Conservation (phyloP, 1,140 invertebrate genomes). For the Telenomus remus region DNA sequence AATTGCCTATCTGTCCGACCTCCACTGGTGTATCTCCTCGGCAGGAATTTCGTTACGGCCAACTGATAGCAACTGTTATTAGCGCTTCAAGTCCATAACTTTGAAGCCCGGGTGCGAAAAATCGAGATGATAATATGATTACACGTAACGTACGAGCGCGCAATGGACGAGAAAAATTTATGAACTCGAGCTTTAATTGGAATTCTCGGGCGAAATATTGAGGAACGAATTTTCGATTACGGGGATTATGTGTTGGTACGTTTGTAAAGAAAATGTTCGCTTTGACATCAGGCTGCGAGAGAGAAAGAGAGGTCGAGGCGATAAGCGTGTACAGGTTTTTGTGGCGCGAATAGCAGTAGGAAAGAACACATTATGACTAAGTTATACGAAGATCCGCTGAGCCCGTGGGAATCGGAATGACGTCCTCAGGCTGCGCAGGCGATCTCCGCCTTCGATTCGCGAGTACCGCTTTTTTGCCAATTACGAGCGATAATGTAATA, state of each 20-base stretch:
- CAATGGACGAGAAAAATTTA: conserved; percentile 20
- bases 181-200: conserved; percentile 33
- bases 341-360: conserved; percentile 30
- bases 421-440: conserved; percentile 54
- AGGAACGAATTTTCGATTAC: too few relatives aligned
- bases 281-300: too few relatives aligned
- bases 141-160: conserved; percentile 33
- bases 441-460: conserved; percentile 60
- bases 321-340: conserved; percentile 34
- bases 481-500: conserved; percentile 61
- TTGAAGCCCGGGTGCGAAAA: conserved; percentile 31
- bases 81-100: conserved; percentile 51
- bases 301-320: conserved; percentile 4
- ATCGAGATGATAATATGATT: conserved; percentile 52
- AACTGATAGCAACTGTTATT: conserved; percentile 54
- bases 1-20: conserved; percentile 58
- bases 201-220: not conserved
- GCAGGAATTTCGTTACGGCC: conserved; percentile 49
- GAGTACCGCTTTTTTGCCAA: conserved; percentile 60
- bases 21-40: not conserved
- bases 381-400: conserved; percentile 50
- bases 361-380: conserved; percentile 55
- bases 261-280: too few relatives aligned
- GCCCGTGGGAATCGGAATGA: conserved; percentile 60
- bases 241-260: too few relatives aligned